These are phyloP conservation scores for Drosophila subobscura DNA, from an alignment of 1,140 invertebrate genomes.

Conservation along the genomic window DNA sequence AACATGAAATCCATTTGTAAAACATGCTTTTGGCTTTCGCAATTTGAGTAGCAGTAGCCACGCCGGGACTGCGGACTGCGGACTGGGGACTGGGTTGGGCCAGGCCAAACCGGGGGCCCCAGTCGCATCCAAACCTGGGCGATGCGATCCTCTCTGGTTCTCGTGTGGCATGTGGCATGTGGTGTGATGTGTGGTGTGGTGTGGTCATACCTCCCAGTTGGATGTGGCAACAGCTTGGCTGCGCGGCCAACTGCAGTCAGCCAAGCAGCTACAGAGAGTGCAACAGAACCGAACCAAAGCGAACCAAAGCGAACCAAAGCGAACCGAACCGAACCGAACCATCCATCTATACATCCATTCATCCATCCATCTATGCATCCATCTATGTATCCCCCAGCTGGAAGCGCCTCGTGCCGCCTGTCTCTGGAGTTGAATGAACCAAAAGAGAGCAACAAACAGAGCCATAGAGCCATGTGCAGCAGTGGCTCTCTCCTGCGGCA, in stretches of 20 bases:
- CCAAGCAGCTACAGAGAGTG: slow-evolving; percentile 63
- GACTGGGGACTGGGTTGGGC: no score
- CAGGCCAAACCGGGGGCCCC: slow-evolving; percentile 50
- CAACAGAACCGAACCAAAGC: slow-evolving; percentile 28
- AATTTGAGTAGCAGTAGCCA: slow-evolving; percentile 28
- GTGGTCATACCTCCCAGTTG: slow-evolving; percentile 65
- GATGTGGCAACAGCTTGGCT: slow-evolving; percentile 20
- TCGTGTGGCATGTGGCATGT: slow-evolving; percentile 33
- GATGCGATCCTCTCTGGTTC: slow-evolving; percentile 63
- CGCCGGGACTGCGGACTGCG: no score
- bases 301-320: no score
- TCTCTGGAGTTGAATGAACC: slow-evolving; percentile 74
- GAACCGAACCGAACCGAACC: neutral
- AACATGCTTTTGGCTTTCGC: slow-evolving; percentile 69
- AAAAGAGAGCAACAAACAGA: slow-evolving; percentile 58
- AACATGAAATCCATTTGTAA: slow-evolving; percentile 79
- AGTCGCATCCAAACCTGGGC: slow-evolving; percentile 42
- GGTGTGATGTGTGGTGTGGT: slow-evolving; percentile 15
- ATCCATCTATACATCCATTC: slow-evolving; percentile 50
- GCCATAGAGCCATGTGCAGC: slow-evolving; percentile 27
- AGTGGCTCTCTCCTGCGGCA: slow-evolving; percentile 62
- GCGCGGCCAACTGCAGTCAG: slow-evolving; percentile 63
- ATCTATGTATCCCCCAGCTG: slow-evolving; percentile 49
- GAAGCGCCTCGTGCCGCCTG: slow-evolving; percentile 48
- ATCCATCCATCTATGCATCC: slow-evolving; percentile 46